Conservation (phyloP, 1,140 invertebrate species). For the Eriosoma lanigerum region DNA sequence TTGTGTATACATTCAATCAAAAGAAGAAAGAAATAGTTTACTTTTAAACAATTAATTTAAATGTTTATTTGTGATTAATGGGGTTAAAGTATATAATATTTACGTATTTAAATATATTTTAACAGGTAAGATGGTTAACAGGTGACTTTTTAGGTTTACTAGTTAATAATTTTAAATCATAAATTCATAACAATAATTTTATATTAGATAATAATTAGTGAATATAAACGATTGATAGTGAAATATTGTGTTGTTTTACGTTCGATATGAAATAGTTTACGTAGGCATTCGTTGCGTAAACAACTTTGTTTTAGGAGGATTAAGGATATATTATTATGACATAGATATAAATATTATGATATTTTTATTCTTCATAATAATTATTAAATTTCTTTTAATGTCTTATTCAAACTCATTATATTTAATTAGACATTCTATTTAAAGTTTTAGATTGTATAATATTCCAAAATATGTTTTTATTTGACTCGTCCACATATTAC, state of each 20-base stretch:
- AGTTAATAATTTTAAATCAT: neutral
- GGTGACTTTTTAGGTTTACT: neutral
- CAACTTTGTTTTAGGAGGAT: neutral
- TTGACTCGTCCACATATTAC: too few relatives aligned
- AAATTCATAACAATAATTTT: neutral
- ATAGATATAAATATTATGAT: neutral
- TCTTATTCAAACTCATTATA: neutral
- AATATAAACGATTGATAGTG: neutral
- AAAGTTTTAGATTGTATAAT: neutral
- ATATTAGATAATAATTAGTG: neutral
- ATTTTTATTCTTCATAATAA: neutral
- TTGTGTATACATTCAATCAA: too few relatives aligned
- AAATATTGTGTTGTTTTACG: neutral
- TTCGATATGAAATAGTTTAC: neutral
- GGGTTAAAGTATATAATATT: conserved; percentile 2
- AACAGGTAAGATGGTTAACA: neutral
- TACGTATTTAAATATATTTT: neutral
- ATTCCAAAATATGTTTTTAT: too few relatives aligned
- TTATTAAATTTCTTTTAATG: neutral
- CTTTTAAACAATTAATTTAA: neutral
- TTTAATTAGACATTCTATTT: neutral
- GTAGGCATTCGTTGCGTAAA: neutral
- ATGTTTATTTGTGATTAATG: neutral
- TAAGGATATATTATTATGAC: too few relatives aligned
- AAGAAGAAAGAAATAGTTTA: neutral